Evolutionary conservation across 1,140 invertebrate species (phyloP).

Genomic region (Listronotus oregonensis): DNA sequence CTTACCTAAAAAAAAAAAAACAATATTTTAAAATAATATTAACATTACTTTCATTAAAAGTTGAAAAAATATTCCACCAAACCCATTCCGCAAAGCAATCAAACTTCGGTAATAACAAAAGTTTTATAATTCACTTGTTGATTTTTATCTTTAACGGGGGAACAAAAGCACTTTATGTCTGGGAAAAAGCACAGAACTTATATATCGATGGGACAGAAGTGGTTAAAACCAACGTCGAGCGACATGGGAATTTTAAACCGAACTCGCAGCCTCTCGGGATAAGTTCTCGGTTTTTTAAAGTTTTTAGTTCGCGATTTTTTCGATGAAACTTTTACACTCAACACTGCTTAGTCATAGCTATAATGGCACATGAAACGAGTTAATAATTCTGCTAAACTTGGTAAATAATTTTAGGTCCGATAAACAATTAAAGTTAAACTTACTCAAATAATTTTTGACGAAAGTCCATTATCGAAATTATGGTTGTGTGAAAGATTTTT

Average conservation of each 20-base stretch:
- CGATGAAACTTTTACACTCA: background rate
- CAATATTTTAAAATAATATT: background rate
- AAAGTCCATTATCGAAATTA: no score
- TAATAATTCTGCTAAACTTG: no score
- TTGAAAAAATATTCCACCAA: background rate
- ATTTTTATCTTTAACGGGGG: background rate
- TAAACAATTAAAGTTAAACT: no score
- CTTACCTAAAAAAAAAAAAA: slow-evolving; percentile 8
- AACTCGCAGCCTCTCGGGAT: slow-evolving; percentile 2
- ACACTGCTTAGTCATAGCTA: no score
- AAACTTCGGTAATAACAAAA: background rate
- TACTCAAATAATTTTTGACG: no score
- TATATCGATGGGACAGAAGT: slow-evolving; percentile 4
- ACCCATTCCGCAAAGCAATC: background rate
- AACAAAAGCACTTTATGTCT: background rate
- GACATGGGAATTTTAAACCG: slow-evolving; percentile 11
- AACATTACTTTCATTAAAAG: slow-evolving; percentile 1
- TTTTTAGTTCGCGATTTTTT: background rate
- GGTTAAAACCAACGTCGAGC: background rate
- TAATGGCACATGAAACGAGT: no score
- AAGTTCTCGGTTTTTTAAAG: background rate
- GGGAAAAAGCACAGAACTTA: background rate
- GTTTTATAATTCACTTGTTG: background rate
- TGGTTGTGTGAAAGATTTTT: no score
- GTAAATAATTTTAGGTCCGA: no score